Evolutionary conservation across 2,113 vertebrate species (phyloP).

Genomic region (Clarias gariepinus): DNA sequence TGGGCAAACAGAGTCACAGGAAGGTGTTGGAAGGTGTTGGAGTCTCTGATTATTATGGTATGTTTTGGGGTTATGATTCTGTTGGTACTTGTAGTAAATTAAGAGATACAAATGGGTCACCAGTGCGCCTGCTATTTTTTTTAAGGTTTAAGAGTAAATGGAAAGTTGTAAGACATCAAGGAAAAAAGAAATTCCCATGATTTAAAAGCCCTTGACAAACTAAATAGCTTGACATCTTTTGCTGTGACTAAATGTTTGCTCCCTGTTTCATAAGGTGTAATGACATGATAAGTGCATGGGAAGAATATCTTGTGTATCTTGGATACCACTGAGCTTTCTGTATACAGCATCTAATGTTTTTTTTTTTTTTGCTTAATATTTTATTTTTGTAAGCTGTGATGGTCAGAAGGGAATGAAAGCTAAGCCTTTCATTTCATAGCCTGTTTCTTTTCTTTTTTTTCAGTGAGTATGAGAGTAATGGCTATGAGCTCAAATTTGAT

Average conservation of each 20-base stretch:
- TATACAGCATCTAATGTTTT: neutral
- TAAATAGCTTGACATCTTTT: neutral
- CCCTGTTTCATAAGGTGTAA: neutral
- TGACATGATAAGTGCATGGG: neutral
- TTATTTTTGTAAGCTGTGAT: neutral
- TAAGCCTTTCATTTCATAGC: neutral
- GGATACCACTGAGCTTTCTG: neutral
- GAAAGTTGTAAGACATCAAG: neutral
- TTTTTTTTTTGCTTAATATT: neutral
- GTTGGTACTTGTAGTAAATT: too few relatives aligned
- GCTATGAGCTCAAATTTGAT: neutral
- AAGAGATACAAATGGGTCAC: too few relatives aligned
- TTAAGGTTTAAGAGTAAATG: neutral
- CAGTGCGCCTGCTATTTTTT: too few relatives aligned
- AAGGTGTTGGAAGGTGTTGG: too few relatives aligned
- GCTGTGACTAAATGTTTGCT: neutral
- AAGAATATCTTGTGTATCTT: neutral
- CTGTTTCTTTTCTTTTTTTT: neutral
- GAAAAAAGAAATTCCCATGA: too few relatives aligned
- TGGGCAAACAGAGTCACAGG: too few relatives aligned
- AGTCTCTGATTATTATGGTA: too few relatives aligned
- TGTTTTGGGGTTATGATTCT: too few relatives aligned
- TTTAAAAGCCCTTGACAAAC: neutral
- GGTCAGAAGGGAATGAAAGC: neutral
- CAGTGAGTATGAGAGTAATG: neutral